These are phyloP conservation scores for Heptranchias perlo DNA, from an alignment of 2,113 vertebrate genomes.

Conservation along the genomic window DNA sequence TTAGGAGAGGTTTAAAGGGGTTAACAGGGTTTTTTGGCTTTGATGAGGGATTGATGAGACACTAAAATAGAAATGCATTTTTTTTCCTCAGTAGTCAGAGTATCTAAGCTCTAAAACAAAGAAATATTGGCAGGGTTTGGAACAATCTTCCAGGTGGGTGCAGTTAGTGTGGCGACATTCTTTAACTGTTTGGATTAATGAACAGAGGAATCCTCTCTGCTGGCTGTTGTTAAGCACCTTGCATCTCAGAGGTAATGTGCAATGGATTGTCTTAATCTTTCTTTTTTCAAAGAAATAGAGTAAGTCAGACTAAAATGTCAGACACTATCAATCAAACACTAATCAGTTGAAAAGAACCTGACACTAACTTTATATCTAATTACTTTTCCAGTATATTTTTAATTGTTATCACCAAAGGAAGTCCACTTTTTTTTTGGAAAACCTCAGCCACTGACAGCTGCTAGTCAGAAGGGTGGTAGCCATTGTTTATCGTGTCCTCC, in stretches of 20 bases:
- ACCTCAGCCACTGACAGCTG: neutral
- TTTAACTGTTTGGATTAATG: conserved; percentile 52
- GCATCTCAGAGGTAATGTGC: conserved; percentile 57
- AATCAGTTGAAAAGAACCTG: conserved; percentile 61
- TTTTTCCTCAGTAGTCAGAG: conserved; percentile 40
- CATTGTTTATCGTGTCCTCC: neutral
- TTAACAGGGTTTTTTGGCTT: neutral
- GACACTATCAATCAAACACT: conserved; percentile 59
- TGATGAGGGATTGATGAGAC: neutral
- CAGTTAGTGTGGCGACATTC: conserved; percentile 52
- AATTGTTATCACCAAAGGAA: conserved; percentile 37
- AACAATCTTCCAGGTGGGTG: conserved; percentile 54
- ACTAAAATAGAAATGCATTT: conserved; percentile 17
- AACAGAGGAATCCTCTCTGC: conserved; percentile 64
- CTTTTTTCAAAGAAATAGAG: conserved; percentile 55
- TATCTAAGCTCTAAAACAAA: conserved; percentile 57
- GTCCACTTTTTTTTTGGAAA: neutral
- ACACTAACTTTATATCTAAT: neutral
- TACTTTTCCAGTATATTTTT: conserved; percentile 41
- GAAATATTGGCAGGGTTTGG: conserved; percentile 52
- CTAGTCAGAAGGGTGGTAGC: neutral
- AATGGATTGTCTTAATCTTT: conserved; percentile 64
- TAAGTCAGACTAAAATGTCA: conserved; percentile 64
- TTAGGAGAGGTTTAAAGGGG: conserved; percentile 22
- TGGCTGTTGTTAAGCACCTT: conserved; percentile 69